phyloP scores from a whole-genome alignment of 2,888 invertebrate species.

The Drosophila rellima region DNA sequence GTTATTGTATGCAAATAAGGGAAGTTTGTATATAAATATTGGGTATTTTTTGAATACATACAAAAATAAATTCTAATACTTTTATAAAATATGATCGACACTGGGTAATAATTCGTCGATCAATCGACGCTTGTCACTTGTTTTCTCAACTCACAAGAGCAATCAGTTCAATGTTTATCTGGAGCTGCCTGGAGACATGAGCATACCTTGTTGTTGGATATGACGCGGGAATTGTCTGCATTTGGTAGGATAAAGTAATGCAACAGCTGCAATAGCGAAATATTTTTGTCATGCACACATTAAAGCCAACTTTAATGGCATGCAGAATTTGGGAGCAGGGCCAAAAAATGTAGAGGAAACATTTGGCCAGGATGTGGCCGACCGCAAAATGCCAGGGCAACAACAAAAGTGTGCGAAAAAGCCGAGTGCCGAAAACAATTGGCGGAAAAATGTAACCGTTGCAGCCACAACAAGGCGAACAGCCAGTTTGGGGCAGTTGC shows the following conservation, averaged over 20 bases:
- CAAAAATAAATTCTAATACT: neutral
- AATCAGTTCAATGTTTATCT: slow-evolving; percentile 25
- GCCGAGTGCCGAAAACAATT: slow-evolving; percentile 54
- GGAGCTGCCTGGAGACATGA: neutral
- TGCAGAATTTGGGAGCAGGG: slow-evolving; percentile 23
- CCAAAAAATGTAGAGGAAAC: slow-evolving; percentile 26
- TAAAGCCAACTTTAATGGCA: slow-evolving; percentile 34
- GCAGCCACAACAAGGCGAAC: slow-evolving; percentile 27
- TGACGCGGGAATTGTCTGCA: slow-evolving; percentile 35
- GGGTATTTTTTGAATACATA: neutral
- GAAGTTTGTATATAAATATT: neutral
- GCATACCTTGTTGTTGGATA: slow-evolving; percentile 13
- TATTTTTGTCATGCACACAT: slow-evolving; percentile 9
- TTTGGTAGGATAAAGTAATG: slow-evolving; percentile 38
- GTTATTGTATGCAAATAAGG: too few species aligned
- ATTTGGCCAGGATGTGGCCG: slow-evolving; percentile 49
- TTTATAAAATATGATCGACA: neutral
- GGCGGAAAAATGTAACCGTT: slow-evolving; percentile 48
- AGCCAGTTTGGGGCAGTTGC: slow-evolving; percentile 30
- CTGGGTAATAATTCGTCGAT: slow-evolving; percentile 14
- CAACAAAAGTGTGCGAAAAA: slow-evolving; percentile 56
- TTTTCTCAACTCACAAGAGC: slow-evolving; percentile 21
- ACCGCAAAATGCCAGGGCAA: slow-evolving; percentile 44
- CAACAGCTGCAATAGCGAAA: slow-evolving; percentile 41
- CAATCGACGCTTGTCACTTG: neutral